Evolutionary conservation across 2,113 vertebrate genomes (phyloP).

Genomic region (Gallinago paraguaiae): DNA sequence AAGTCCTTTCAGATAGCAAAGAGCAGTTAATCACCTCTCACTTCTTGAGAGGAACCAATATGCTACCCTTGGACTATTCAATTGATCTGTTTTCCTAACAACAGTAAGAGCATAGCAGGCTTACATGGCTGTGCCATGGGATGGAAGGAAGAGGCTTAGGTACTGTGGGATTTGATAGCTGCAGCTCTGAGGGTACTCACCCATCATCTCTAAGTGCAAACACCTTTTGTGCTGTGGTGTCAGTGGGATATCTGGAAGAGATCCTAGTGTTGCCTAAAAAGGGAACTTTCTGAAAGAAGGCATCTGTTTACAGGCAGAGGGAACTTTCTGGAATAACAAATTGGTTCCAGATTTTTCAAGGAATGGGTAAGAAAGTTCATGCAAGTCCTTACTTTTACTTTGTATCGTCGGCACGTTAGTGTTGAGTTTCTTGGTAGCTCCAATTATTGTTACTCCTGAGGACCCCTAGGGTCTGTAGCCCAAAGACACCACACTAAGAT

Average conservation of each 20-base stretch:
- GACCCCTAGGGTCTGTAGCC: background rate
- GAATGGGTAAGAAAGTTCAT: background rate
- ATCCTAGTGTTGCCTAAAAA: background rate
- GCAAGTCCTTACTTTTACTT: background rate
- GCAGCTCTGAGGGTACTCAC: background rate
- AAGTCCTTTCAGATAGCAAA: background rate
- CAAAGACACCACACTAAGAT: background rate
- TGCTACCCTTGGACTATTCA: background rate
- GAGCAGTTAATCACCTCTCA: background rate
- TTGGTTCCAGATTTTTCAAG: background rate
- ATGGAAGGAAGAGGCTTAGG: background rate
- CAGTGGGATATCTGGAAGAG: background rate
- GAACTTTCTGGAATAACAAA: background rate
- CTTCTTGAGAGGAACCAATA: background rate
- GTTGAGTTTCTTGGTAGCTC: background rate
- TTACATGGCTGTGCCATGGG: background rate
- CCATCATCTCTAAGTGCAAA: background rate
- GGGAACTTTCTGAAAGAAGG: background rate
- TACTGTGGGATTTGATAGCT: background rate
- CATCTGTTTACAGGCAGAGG: background rate
- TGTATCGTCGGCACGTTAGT: background rate
- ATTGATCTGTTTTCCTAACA: background rate
- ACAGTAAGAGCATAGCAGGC: background rate
- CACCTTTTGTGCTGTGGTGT: background rate
- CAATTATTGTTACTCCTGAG: background rate